These are phyloP conservation scores for Protomyctophum bolini DNA, from an alignment of 2,113 vertebrate species.

Conservation along the genomic window DNA sequence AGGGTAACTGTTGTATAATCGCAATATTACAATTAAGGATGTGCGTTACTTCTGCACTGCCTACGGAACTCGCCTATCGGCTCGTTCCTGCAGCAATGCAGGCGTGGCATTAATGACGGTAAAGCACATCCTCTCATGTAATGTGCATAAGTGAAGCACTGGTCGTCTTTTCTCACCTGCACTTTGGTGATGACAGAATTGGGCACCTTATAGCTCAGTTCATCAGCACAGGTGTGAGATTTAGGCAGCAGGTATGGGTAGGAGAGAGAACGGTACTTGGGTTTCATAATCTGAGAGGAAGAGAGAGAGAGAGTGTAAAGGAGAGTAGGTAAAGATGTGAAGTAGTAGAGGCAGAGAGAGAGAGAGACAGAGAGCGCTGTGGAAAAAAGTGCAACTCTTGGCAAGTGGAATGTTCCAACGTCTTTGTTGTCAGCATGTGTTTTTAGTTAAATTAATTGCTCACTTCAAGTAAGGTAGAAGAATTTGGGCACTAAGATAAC, in stretches of 20 bases:
- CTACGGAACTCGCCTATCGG: not conserved
- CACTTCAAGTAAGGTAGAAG: too few relatives aligned
- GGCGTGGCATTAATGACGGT: too few relatives aligned
- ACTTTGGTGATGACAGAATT: conserved; percentile 82
- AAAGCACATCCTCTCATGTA: not conserved
- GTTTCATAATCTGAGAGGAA: conserved; percentile 89
- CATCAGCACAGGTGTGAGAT: conserved; percentile 85
- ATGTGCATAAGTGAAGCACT: not conserved
- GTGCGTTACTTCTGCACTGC: not conserved
- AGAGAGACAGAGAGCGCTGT: not conserved
- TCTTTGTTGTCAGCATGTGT: too few relatives aligned
- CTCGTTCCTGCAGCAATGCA: too few relatives aligned
- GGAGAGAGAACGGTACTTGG: conserved; percentile 93
- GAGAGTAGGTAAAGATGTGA: not conserved
- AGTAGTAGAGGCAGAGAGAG: not conserved
- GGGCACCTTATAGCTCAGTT: conserved; percentile 87
- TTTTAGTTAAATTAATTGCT: too few relatives aligned
- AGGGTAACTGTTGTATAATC: too few relatives aligned
- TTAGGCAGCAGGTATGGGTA: conserved; percentile 96
- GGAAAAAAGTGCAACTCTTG: too few relatives aligned
- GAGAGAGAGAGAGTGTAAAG: not conserved
- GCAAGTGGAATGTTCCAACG: too few relatives aligned
- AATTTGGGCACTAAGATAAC: too few relatives aligned
- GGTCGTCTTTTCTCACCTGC: conserved; percentile 80
- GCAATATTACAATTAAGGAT: too few relatives aligned